Evolutionary conservation across 2,888 invertebrate species (phyloP).

Genomic region (Smittia aterrima): DNA sequence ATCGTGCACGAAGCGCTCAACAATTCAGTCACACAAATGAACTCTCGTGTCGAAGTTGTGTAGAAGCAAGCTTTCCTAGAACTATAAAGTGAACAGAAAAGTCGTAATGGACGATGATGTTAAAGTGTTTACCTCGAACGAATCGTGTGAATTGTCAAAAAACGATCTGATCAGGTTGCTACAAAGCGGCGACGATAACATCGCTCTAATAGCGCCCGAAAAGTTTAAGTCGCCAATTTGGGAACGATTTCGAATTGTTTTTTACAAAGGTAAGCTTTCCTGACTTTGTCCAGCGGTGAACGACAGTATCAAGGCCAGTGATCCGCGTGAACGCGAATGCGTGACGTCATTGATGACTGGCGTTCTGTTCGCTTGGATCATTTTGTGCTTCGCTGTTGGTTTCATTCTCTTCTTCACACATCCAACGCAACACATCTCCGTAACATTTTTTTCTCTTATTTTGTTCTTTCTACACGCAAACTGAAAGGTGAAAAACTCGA

Average conservation of each 20-base stretch:
- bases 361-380: constrained; percentile 29
- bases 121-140: background rate
- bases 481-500: constrained; percentile 42
- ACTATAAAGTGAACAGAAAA: background rate
- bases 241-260: constrained; percentile 31
- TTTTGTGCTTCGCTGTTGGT: background rate
- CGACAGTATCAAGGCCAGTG: constrained; percentile 34
- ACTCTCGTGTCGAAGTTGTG: background rate
- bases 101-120: constrained; percentile 32
- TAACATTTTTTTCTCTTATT: background rate
- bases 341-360: constrained; percentile 39
- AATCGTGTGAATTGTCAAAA: constrained; percentile 32
- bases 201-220: constrained; percentile 30
- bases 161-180: constrained; percentile 34
- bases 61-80: background rate
- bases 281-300: background rate
- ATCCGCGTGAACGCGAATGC: constrained; percentile 23
- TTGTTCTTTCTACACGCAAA: constrained; percentile 6
- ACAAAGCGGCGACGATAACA: background rate
- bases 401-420: constrained; percentile 23
- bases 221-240: constrained; percentile 37
- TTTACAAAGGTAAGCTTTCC: constrained; percentile 28
- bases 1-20: constrained; percentile 19
- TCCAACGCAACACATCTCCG: constrained; percentile 6
- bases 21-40: constrained; percentile 4